Evolutionary conservation across 2,797 vertebrate species (phyloP), one percentile per base, ranked within the genome.

Genomic region (Smutsia gigantea): DNA sequence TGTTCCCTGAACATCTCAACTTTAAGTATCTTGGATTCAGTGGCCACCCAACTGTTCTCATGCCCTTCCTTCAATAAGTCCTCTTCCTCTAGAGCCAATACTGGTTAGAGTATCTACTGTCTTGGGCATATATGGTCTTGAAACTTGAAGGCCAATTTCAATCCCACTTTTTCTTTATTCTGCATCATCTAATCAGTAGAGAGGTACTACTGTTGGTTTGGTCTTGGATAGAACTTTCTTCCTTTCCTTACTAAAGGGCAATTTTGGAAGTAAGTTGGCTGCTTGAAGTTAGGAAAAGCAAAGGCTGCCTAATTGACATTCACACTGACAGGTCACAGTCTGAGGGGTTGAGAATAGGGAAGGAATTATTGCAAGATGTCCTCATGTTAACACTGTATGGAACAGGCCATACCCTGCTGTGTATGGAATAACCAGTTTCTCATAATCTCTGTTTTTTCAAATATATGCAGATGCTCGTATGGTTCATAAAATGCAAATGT

Each of bases 401-500:
- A 69, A 27, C 34, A 75, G 23, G 55, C 29, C 57, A 92, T 37
- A 71, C 29, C 19, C 79, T 92, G 11, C 21, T 78, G 9, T 81
- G n/a, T 19, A 15, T 61, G 71, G 66, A 90, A 90, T 55, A 66
- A 69, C 89, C 55, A 89, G 53, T 77, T 66, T 90, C 83, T 84
- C 7, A 23, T 4, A 77, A 27, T 59, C 37, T 78, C 23, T 37
- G 2, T 19, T 79, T 46, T 88, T 77, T 72, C 55, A 95, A 95
- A 59, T 87, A 55, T 59, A 55, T 93, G 15, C 46, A 77, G 71
- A 92, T 75, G 68, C 61, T 37, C 59, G 29, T 37, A 31, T 90
- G 59, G 49, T 88, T 71, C 72, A 90, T 88, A 86, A 91, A 89
- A 89, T 94, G 39, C 69, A 89, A 72, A 49, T 68, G 27, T 72